Conservation (phyloP, 2,113 vertebrate genomes). For the Syngnathus scovelli region DNA sequence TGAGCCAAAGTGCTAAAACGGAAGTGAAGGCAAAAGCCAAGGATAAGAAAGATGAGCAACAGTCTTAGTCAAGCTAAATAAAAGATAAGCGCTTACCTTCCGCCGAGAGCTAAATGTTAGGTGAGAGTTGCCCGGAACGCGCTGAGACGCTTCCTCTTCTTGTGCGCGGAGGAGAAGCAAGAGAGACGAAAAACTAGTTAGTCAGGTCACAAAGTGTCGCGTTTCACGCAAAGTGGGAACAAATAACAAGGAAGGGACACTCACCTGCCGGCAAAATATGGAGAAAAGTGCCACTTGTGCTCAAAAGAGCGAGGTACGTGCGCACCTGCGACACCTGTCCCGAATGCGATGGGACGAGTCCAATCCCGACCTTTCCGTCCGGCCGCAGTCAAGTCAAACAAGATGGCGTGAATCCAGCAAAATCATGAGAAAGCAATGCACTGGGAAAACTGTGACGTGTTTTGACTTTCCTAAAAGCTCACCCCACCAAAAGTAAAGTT, state of each 20-base stretch:
- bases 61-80: neutral
- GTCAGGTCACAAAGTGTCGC: neutral
- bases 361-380: neutral
- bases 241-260: neutral
- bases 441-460: too few species aligned
- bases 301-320: too few species aligned
- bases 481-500: too few species aligned
- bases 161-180: too few species aligned
- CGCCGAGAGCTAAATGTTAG: neutral
- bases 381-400: neutral
- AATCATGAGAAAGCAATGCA: neutral
- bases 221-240: neutral
- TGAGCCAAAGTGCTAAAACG: too few species aligned
- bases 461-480: too few species aligned
- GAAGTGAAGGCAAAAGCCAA: too few species aligned
- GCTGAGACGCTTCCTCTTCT: neutral
- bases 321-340: too few species aligned
- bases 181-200: constrained; percentile 1
- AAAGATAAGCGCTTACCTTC: neutral
- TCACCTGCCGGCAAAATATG: too few species aligned
- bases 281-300: too few species aligned
- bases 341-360: too few species aligned
- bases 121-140: neutral
- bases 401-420: neutral
- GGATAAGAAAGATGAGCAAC: too few species aligned